Percentiles rank a stretch among this genome's conserved stretches.
These are phyloP conservation scores for Physella acuta DNA, from an alignment of 1,140 invertebrate genomes.

Conservation along the genomic window DNA sequence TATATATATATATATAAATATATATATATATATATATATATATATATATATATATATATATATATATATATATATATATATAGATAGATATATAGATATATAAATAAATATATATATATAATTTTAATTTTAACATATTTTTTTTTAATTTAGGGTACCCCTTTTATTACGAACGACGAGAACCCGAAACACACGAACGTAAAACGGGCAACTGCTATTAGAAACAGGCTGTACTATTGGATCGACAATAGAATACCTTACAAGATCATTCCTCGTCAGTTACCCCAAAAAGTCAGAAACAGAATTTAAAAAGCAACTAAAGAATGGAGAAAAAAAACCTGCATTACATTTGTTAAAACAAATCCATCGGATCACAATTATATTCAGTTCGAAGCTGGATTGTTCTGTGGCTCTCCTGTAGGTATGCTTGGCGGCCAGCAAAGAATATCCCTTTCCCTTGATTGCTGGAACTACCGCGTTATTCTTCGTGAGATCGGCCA, in stretches of 20 bases:
- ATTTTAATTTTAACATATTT: no score
- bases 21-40: no score
- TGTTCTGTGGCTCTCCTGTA: conserved; percentile 9
- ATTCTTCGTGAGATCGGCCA: conserved; percentile 46
- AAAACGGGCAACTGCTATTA: no score
- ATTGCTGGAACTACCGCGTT: conserved; percentile 35
- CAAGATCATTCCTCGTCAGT: not conserved
- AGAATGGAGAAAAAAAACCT: not conserved
- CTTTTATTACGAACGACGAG: no score
- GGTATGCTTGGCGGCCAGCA: conserved; percentile 25
- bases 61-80: no score
- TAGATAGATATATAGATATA: no score
- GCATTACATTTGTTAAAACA: not conserved
- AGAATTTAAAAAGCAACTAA: not conserved
- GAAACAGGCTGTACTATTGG: no score
- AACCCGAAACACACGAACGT: no score
- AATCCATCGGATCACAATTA: not conserved
- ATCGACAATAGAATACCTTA: not conserved
- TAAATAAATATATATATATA: no score
- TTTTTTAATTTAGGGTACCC: no score
- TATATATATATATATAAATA: no score
- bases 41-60: no score
- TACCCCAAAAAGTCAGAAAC: not conserved
- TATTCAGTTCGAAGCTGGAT: not conserved
- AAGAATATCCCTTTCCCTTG: not conserved